Evolutionary conservation across 2,797 vertebrate species (phyloP), one percentile per base, ranked within the genome.

Genomic region (Alcedo quadribrachys): DNA sequence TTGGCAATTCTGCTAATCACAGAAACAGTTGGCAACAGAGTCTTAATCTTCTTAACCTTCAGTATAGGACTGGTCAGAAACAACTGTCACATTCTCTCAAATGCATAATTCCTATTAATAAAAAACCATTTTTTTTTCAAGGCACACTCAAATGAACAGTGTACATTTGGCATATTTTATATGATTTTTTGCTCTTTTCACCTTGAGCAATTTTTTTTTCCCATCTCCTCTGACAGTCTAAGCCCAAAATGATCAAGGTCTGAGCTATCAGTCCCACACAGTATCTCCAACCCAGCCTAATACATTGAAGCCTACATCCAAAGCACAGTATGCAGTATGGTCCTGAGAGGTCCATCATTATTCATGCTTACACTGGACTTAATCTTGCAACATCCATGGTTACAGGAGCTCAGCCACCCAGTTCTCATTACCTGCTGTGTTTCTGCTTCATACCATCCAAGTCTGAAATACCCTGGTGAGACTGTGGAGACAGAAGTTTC

Each of bases 1-100:
- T 65, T 63, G 48, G 74, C 79, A 88, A 35, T 66, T 74, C 70
- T 95, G 80, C 85, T 81, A 76, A n/a, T 71, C 63, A 77, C 43
- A 62, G 43, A 71, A 77, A 42, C 69, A 66, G 43, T 22, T 80
- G 61, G 60, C 51, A 77, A 45, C 37, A 55, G 11, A 65, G 70
- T 28, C 40, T 71, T 85, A 57, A 89, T 83, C 77, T 94, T 53
- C 57, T 84, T 55, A 63, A 55, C 45, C 35, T 67, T 92, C 42
- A 70, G 57, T 22, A 40, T 4, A 63, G 40, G 21, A 27, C 60
- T 79, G 60, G 30, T 65, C 82, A 90, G 70, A 45, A 78, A 37
- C 48, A 86, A 33, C 74, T 93, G 40, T 15, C 61, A 54, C 10
- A 9, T 66, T 27, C 55, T 43, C 58, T 79, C 35, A 73, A 57